Evolutionary conservation across 2,888 invertebrate species (phyloP).

Genomic region (Ophion costatus): DNA sequence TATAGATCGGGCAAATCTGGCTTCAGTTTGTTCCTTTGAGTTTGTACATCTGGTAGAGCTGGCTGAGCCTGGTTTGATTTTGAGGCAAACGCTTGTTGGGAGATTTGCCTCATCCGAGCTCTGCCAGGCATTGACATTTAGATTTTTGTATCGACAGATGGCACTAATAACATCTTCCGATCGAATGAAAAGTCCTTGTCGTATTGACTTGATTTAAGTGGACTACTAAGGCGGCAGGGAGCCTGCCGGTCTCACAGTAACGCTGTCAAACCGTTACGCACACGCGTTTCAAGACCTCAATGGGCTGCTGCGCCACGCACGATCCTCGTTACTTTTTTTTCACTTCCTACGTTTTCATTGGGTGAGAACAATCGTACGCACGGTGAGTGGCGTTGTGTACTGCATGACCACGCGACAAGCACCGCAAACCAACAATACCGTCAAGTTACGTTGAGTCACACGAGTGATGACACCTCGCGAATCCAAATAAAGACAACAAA

Average conservation of each 20-base stretch:
- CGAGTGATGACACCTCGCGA: constrained; percentile 3
- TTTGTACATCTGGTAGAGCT: not conserved
- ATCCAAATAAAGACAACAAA: constrained; percentile 23
- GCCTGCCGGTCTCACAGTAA: constrained; percentile 69
- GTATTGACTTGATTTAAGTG: constrained; percentile 26
- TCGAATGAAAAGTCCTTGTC: not conserved
- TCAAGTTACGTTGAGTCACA: constrained; percentile 9
- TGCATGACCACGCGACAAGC: constrained; percentile 20
- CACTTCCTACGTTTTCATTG: constrained; percentile 20
- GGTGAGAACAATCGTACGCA: constrained; percentile 17
- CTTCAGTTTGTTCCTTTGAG: not conserved
- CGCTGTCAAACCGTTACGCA: constrained; percentile 78
- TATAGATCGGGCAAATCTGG: not conserved
- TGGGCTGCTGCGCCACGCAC: constrained; percentile 73
- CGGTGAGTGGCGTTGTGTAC: constrained; percentile 29
- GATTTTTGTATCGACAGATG: not conserved
- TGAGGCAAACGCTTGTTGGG: not conserved
- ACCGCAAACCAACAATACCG: constrained; percentile 21
- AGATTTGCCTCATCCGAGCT: not conserved
- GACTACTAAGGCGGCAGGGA: constrained; percentile 17
- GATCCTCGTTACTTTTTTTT: constrained; percentile 25
- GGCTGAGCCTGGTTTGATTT: no score
- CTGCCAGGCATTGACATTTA: not conserved
- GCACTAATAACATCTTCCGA: not conserved
- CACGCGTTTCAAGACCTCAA: constrained; percentile 77